Percentiles rank a stretch among this genome's conserved stretches.
These are phyloP conservation scores for Capreolus pygargus DNA, from an alignment of 2,113 vertebrate species.

Conservation along the genomic window DNA sequence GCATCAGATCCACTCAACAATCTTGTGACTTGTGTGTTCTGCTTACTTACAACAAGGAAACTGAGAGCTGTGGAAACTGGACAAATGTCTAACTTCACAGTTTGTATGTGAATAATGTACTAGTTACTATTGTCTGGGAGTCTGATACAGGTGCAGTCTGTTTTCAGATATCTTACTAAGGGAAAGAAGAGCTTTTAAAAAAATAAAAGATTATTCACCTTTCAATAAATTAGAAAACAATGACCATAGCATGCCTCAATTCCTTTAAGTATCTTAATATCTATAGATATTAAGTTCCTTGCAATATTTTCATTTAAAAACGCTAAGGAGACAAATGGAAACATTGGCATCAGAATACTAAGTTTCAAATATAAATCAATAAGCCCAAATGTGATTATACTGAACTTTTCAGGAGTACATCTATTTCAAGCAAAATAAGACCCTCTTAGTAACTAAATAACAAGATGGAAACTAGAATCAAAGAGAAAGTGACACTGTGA, in stretches of 20 bases:
- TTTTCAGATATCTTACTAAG: neutral
- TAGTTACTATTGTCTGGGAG: neutral
- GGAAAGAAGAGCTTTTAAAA: neutral
- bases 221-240: neutral
- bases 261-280: neutral
- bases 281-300: neutral
- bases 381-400: neutral
- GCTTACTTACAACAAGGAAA: neutral
- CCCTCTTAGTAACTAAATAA: neutral
- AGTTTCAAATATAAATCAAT: neutral
- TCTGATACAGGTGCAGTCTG: neutral
- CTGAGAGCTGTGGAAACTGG: neutral
- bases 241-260: neutral
- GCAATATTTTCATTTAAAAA: neutral
- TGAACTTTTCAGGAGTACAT: neutral
- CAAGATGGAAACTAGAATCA: neutral
- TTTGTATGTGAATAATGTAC: neutral
- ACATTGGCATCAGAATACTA: neutral
- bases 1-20: neutral
- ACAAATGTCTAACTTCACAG: neutral
- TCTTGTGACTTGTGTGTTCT: neutral
- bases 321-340: neutral
- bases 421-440: neutral
- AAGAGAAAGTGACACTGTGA: neutral
- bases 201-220: neutral